Conservation (phyloP, 2,797 vertebrate genomes). For the Rhinophrynus dorsalis region DNA sequence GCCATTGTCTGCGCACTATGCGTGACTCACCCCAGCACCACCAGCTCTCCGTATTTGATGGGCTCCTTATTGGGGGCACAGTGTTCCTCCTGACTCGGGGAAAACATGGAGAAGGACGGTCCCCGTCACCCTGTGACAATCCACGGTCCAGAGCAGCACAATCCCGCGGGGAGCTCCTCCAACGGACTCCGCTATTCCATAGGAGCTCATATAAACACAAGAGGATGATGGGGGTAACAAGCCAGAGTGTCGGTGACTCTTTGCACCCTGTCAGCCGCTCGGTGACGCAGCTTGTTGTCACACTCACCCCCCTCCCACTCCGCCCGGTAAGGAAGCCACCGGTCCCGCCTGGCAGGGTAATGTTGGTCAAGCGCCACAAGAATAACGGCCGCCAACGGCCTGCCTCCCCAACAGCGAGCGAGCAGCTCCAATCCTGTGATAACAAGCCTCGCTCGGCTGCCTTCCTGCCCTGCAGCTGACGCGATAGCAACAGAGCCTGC, state of each 20-base stretch:
- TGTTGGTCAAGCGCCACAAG: neutral
- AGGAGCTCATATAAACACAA: constrained; percentile 50
- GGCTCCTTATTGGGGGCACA: constrained; percentile 90
- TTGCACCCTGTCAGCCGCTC: constrained; percentile 51
- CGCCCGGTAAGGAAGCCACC: constrained; percentile 28
- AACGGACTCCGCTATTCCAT: constrained; percentile 55
- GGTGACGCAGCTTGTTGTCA: constrained; percentile 2
- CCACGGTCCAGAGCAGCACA: constrained; percentile 29
- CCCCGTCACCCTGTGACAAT: constrained; percentile 16
- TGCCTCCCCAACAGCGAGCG: neutral
- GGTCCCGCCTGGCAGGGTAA: neutral
- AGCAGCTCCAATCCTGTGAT: neutral
- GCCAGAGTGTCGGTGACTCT: constrained; percentile 48
- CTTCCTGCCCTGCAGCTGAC: neutral
- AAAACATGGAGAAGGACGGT: constrained; percentile 81
- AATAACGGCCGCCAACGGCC: neutral
- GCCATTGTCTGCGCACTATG: too few relatives aligned
- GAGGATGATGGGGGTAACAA: constrained; percentile 52
- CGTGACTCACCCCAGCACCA: constrained; percentile 89
- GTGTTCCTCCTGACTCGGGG: constrained; percentile 87
- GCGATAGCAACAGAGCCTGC: constrained; percentile 12
- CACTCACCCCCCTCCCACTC: neutral
- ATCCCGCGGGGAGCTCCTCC: constrained; percentile 53
- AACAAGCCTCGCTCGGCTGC: neutral
- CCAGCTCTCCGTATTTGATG: constrained; percentile 92